phyloP scores from a whole-genome alignment of 2,888 invertebrate genomes.

The Nysson spinosus region DNA sequence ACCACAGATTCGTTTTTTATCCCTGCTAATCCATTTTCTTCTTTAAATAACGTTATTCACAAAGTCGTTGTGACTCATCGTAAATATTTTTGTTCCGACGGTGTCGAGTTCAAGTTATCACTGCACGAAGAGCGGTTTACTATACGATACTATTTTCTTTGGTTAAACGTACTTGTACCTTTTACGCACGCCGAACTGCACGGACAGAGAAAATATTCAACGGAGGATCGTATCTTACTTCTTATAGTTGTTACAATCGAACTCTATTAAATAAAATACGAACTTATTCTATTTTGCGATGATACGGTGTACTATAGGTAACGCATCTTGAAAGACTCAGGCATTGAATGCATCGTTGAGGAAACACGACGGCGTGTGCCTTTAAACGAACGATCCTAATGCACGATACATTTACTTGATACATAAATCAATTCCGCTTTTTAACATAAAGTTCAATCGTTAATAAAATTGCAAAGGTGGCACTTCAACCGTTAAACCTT shows the following conservation, averaged over 20 bases:
- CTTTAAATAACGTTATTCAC: neutral
- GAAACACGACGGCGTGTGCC: slow-evolving; percentile 30
- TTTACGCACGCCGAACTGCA: slow-evolving; percentile 12
- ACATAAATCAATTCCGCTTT: too few relatives aligned
- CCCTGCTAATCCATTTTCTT: slow-evolving; percentile 1
- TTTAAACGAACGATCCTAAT: slow-evolving; percentile 14
- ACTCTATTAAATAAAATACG: slow-evolving; percentile 8
- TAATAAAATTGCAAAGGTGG: too few relatives aligned
- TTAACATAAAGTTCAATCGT: too few relatives aligned
- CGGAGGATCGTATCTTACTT: too few relatives aligned
- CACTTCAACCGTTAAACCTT: too few relatives aligned
- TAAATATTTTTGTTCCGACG: slow-evolving; percentile 1
- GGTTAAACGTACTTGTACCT: slow-evolving; percentile 51
- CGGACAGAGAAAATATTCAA: slow-evolving; percentile 10
- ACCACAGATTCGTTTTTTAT: neutral
- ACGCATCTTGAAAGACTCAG: slow-evolving; percentile 46
- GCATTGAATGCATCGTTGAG: slow-evolving; percentile 27
- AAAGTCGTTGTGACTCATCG: neutral
- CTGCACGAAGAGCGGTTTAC: slow-evolving; percentile 14
- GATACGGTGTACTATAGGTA: slow-evolving; percentile 19
- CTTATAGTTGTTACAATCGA: too few relatives aligned
- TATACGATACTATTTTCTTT: slow-evolving; percentile 45
- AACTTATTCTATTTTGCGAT: slow-evolving; percentile 27
- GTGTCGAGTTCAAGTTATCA: neutral
- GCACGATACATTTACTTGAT: too few relatives aligned